Conservation (phyloP, 2,888 invertebrate species). For the Mesoligia furuncula region DNA sequence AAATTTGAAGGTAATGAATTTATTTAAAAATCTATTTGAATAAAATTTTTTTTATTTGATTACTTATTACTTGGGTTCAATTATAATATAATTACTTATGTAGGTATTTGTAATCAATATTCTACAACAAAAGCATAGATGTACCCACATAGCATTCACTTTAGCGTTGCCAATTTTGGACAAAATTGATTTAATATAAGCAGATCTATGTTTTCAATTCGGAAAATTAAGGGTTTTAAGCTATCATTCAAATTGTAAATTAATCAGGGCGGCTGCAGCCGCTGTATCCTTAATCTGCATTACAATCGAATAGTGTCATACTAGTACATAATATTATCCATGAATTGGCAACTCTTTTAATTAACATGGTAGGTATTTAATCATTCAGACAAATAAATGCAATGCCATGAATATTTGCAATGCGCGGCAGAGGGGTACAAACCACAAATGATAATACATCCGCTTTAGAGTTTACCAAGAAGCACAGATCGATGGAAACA, state of each 20-base stretch:
- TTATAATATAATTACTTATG: conserved; percentile 19
- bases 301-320: conserved; percentile 10
- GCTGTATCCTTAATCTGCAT: conserved; percentile 30
- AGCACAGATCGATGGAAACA: conserved; percentile 85
- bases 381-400: conserved; percentile 79
- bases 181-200: conserved; percentile 14
- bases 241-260: conserved; percentile 14
- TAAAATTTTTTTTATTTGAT: background rate
- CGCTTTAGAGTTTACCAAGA: conserved; percentile 91
- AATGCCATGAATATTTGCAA: conserved; percentile 85
- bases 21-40: background rate
- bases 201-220: background rate
- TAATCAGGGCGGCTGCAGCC: conserved; percentile 17
- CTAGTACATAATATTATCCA: conserved; percentile 46
- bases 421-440: conserved; percentile 85
- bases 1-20: conserved; percentile 14
- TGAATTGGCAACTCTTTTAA: conserved; percentile 72
- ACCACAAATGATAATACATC: conserved; percentile 87
- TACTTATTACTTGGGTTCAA: conserved; percentile 16
- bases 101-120: conserved; percentile 64
- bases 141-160: conserved; percentile 81
- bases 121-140: conserved; percentile 84
- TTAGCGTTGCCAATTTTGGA: conserved; percentile 72
- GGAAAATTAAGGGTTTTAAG: background rate
- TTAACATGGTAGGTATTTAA: conserved; percentile 72